Percentiles rank a stretch among this genome's conserved stretches.
phyloP scores from a whole-genome alignment of 2,797 vertebrate genomes.

The Salarias fasciatus region DNA sequence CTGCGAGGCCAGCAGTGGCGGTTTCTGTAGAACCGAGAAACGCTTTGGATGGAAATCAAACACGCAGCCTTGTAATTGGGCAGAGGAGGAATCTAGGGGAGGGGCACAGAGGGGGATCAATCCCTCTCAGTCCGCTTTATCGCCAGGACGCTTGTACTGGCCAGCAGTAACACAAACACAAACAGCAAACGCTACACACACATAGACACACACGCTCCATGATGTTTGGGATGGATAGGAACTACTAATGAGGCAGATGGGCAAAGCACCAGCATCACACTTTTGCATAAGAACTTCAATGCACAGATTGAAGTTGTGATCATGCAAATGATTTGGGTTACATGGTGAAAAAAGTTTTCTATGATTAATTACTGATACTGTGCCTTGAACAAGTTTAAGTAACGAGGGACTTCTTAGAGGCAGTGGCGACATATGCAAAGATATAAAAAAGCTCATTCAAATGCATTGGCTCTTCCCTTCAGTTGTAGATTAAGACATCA shows the following conservation, averaged over 20 bases:
- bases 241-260: slow-evolving; percentile 59
- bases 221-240: slow-evolving; percentile 34
- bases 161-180: slow-evolving; percentile 21
- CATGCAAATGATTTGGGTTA: slow-evolving; percentile 19
- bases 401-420: slow-evolving; percentile 8
- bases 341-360: slow-evolving; percentile 25
- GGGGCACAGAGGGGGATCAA: slow-evolving; percentile 32
- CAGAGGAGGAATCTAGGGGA: slow-evolving; percentile 23
- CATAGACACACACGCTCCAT: not conserved
- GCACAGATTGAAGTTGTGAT: slow-evolving; percentile 48
- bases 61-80: slow-evolving; percentile 54
- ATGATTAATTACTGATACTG: slow-evolving; percentile 41
- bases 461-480: not conserved
- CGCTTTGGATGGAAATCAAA: slow-evolving; percentile 54
- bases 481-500: too few relatives aligned
- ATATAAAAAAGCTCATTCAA: slow-evolving; percentile 1
- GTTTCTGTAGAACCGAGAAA: slow-evolving; percentile 42
- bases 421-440: not conserved
- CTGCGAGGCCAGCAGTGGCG: slow-evolving; percentile 34
- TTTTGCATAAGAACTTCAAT: slow-evolving; percentile 36
- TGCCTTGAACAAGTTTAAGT: slow-evolving; percentile 20
- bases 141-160: slow-evolving; percentile 37
- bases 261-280: slow-evolving; percentile 19
- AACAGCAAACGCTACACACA: not conserved
- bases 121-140: slow-evolving; percentile 49